Evolutionary conservation across 2,797 vertebrate genomes (phyloP).

Genomic region (Microctenopoma steveboyesi): DNA sequence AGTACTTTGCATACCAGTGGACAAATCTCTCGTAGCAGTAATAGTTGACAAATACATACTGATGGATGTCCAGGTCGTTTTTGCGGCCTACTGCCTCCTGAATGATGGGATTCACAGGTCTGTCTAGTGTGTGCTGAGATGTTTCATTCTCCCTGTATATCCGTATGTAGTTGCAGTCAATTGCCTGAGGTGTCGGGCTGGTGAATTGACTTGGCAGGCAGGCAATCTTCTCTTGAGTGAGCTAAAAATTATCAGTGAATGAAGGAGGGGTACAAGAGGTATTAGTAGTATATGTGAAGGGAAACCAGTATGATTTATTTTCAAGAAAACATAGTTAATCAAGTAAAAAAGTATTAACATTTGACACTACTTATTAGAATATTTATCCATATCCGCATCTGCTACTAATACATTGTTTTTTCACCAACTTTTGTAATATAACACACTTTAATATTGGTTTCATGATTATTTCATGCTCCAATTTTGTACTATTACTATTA

Average conservation of each 20-base stretch:
- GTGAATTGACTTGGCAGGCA: conserved; percentile 88
- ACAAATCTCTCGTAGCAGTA: conserved; percentile 91
- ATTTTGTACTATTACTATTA: too few species aligned
- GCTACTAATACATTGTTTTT: too few species aligned
- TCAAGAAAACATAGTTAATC: too few species aligned
- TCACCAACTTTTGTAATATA: too few species aligned
- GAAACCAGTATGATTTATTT: too few species aligned
- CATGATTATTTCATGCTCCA: too few species aligned
- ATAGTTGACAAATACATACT: conserved; percentile 91
- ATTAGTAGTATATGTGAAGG: not conserved
- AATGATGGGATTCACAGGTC: conserved; percentile 54
- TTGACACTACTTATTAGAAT: too few species aligned
- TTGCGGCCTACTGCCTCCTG: conserved; percentile 84
- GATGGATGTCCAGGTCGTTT: conserved; percentile 91
- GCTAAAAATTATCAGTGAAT: conserved; percentile 69
- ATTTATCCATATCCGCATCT: too few species aligned
- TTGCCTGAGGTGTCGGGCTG: conserved; percentile 70
- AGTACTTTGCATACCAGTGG: conserved; percentile 94
- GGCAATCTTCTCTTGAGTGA: conserved; percentile 92
- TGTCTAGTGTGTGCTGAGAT: conserved; percentile 37
- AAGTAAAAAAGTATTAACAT: not conserved
- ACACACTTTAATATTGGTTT: too few species aligned
- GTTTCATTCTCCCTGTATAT: conserved; percentile 72
- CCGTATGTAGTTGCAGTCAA: conserved; percentile 83
- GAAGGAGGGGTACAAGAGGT: not conserved